Evolutionary conservation across 1,140 invertebrate species (phyloP), one percentile per base, ranked within the genome.

Genomic region (Bombus sylvicola): DNA sequence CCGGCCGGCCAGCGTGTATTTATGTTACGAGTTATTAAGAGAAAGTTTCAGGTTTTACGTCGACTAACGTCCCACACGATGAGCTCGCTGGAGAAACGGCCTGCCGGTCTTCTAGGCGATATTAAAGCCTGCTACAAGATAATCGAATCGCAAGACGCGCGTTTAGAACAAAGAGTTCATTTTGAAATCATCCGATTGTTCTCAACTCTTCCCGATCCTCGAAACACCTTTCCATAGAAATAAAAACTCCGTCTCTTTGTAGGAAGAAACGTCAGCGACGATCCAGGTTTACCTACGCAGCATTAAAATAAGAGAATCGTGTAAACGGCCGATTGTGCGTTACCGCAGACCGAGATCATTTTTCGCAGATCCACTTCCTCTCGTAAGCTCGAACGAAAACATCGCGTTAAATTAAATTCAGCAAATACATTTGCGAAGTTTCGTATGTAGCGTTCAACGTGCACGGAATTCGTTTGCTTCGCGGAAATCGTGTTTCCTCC

Each of bases 11-110:
- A 25, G 25, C 43, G 53, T 59, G 76, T 88, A 88, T 88, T 88
- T 88, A 88, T 88, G 87, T 83, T 88, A 74, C 87, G 87, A 81
- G 85, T 89, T 89, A 89, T 87, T 87, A 89, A 89, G 87, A 84
- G 81, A 87, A 87, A 87, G 86, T 87, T 87, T 84, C 82, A 87
- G 62, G 75, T 79, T 82, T 83, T 87, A 87, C 37, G 82, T 31
- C 80, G 85, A 75, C 71, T 28, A 83, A 88, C 75, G 79, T 82
- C 73, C 78, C 79, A 64, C 76, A 68, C 69, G 77, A 81, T 73
- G 59, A 39, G 62, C 57, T 71, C 81, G 75, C 41, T 25, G 57
- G 81, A 59, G 75, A 71, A 81, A 87, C 72, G 34, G 39, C 25
- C 53, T 31, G 69, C 83, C 77, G 39, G 41, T 85, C 85, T 68